A percentile compares a stretch with the other conserved stretches of the same genome.
These are phyloP conservation scores for Anguilla anguilla DNA, from an alignment of 2,797 vertebrate species.

Conservation along the genomic window DNA sequence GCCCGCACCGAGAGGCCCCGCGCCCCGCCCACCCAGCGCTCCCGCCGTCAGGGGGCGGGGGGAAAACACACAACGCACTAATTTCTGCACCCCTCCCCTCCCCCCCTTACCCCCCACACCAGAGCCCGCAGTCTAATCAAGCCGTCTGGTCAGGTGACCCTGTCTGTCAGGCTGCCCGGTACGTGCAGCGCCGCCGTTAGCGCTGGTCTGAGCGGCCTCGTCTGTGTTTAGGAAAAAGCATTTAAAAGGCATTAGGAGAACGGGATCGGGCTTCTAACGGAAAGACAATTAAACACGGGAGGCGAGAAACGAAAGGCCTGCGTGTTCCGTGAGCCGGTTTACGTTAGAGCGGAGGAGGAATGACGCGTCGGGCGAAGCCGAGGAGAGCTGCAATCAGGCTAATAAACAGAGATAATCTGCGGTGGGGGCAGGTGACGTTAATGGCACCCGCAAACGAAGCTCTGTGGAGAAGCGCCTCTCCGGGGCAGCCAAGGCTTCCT, in stretches of 20 bases:
- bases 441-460: conserved; percentile 56
- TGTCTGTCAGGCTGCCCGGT: conserved; percentile 48
- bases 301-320: conserved; percentile 8
- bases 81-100: conserved; percentile 33
- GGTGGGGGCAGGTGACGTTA: conserved; percentile 24
- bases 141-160: conserved; percentile 37
- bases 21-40: not conserved
- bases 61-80: conserved; percentile 28
- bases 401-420: conserved; percentile 41
- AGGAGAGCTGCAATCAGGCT: conserved; percentile 46
- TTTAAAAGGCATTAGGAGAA: conserved; percentile 70
- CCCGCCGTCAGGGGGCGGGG: conserved; percentile 38
- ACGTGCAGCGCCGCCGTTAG: conserved; percentile 47
- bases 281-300: conserved; percentile 68
- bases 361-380: conserved; percentile 47
- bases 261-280: conserved; percentile 68
- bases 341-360: conserved; percentile 40
- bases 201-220: conserved; percentile 56
- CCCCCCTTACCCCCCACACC: not conserved
- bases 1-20: not conserved
- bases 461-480: conserved; percentile 45
- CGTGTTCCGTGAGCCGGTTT: not conserved
- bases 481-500: conserved; percentile 43
- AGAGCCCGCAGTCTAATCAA: conserved; percentile 41
- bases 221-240: conserved; percentile 66